A percentile compares a stretch with the other conserved stretches of the same genome.
phyloP scores from a whole-genome alignment of 1,140 invertebrate genomes.

The Calephelis nemesis region DNA sequence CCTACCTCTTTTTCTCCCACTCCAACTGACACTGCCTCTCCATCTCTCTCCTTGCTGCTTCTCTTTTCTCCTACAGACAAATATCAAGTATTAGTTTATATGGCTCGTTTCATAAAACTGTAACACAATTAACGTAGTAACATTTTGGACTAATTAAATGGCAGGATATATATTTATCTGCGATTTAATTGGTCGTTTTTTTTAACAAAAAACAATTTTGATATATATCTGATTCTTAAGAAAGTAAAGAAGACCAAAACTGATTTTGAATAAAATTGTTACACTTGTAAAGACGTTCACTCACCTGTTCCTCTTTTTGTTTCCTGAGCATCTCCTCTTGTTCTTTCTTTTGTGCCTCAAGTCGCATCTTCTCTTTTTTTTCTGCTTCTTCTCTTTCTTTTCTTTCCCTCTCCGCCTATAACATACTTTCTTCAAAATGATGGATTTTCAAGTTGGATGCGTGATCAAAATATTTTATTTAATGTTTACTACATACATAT shows the following conservation, averaged over 20 bases:
- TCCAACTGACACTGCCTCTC: conserved; percentile 96
- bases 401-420: conserved; percentile 92
- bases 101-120: background rate
- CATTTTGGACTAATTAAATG: too few relatives aligned
- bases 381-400: conserved; percentile 95
- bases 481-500: too few relatives aligned
- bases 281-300: conserved; percentile 24
- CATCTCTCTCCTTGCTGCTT: conserved; percentile 86
- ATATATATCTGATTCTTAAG: too few relatives aligned
- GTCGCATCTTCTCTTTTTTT: conserved; percentile 87
- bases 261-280: too few relatives aligned
- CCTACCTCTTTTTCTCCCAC: conserved; percentile 94
- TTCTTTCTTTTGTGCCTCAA: conserved; percentile 83
- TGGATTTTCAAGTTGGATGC: too few relatives aligned
- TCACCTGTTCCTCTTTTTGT: conserved; percentile 77
- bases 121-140: too few relatives aligned
- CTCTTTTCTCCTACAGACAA: conserved; percentile 75
- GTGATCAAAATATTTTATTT: background rate
- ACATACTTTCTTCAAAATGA: background rate
- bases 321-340: conserved; percentile 81
- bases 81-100: conserved; percentile 41
- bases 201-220: too few relatives aligned
- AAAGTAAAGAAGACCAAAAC: background rate
- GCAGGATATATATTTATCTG: too few relatives aligned
- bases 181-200: too few relatives aligned